These are phyloP conservation scores for Bubo blakistoni DNA, from an alignment of 2,113 vertebrate species.

Conservation along the genomic window DNA sequence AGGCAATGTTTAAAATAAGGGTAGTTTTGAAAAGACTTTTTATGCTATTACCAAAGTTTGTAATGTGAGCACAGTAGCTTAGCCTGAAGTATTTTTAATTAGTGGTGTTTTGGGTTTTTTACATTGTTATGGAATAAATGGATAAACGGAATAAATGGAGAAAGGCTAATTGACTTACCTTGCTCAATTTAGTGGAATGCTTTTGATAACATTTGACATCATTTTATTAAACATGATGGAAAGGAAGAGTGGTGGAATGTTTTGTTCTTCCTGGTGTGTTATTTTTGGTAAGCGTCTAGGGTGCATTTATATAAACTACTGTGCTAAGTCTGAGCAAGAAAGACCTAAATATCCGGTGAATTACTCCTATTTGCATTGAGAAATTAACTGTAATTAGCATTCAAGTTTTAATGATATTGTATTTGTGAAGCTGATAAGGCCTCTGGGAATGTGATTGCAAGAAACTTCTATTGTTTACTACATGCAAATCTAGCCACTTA, in stretches of 20 bases:
- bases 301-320: constrained; percentile 47
- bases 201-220: constrained; percentile 36
- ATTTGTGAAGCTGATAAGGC: constrained; percentile 74
- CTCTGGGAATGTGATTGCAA: constrained; percentile 59
- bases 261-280: constrained; percentile 21
- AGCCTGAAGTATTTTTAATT: constrained; percentile 79
- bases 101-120: neutral
- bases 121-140: constrained; percentile 32
- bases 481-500: constrained; percentile 78
- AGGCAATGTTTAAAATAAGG: constrained; percentile 69
- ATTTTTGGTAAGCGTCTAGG: constrained; percentile 34
- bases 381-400: constrained; percentile 79
- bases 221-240: neutral
- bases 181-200: neutral
- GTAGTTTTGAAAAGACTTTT: constrained; percentile 69
- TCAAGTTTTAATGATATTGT: constrained; percentile 73
- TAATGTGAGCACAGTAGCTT: constrained; percentile 64
- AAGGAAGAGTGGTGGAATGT: neutral
- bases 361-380: constrained; percentile 66
- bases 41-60: constrained; percentile 68
- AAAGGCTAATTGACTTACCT: constrained; percentile 69
- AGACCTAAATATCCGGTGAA: constrained; percentile 55
- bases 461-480: constrained; percentile 72
- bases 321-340: constrained; percentile 41
- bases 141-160: constrained; percentile 58